A percentile compares a stretch with the other conserved stretches of the same genome.
phyloP scores from a whole-genome alignment of 2,888 invertebrate genomes.

The Nowickia ferox region DNA sequence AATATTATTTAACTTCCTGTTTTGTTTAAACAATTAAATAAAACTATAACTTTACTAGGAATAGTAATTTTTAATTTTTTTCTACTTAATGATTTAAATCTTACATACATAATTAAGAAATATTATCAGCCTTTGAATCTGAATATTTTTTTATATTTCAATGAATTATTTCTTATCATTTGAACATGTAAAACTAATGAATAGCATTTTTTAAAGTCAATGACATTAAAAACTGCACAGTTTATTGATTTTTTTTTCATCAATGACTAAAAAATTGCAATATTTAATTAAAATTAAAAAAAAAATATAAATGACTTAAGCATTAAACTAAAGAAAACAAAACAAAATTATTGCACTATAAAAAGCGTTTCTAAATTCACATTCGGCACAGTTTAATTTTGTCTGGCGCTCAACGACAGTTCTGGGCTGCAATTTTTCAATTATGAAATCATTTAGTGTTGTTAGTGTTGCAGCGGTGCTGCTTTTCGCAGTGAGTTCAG shows the following conservation, averaged over 20 bases:
- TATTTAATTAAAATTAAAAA: neutral
- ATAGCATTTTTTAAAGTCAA: conserved; percentile 18
- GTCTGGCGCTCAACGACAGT: conserved; percentile 19
- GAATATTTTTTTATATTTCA: neutral
- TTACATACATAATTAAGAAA: neutral
- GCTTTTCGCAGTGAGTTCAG: conserved; percentile 75
- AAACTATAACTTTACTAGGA: neutral
- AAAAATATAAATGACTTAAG: conserved; percentile 13
- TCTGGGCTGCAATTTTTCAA: conserved; percentile 5
- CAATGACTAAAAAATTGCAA: conserved; percentile 3
- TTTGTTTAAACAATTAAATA: neutral
- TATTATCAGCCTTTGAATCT: neutral
- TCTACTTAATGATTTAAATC: neutral
- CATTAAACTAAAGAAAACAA: conserved; percentile 7
- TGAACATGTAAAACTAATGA: neutral
- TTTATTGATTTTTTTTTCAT: neutral
- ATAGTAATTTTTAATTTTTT: neutral
- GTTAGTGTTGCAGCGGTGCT: conserved; percentile 75
- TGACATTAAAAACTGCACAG: conserved; percentile 16
- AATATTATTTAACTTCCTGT: neutral
- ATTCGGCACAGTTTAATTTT: conserved; percentile 47
- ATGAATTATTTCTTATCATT: conserved; percentile 18
- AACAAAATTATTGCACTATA: conserved; percentile 27
- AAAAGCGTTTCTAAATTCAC: neutral
- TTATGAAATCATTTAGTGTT: conserved; percentile 77